Conservation (phyloP, 37 sponge, comb jelly and placozoan species). For the Axinella damicornis region DNA sequence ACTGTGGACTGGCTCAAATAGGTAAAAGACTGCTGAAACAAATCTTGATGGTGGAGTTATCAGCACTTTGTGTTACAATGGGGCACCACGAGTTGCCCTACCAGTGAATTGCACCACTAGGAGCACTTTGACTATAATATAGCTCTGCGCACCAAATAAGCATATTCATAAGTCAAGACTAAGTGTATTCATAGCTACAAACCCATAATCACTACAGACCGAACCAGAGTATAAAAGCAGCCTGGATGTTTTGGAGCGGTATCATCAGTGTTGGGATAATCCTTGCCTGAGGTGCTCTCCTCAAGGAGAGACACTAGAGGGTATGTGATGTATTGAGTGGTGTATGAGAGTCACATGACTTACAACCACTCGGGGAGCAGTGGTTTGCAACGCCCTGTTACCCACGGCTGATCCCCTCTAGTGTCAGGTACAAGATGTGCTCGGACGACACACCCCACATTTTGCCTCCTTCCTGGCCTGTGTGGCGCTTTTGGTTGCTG, state of each 20-base stretch:
- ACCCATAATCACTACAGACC: slow-evolving; percentile 31
- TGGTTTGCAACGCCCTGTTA: slow-evolving; percentile 39
- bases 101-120: no score
- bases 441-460: no score
- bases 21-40: no score
- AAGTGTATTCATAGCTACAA: slow-evolving; percentile 24
- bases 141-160: neutral
- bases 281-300: slow-evolving; percentile 44
- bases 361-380: slow-evolving; percentile 29
- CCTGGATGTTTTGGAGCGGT: neutral
- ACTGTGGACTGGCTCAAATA: no score
- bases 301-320: slow-evolving; percentile 17
- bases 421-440: no score
- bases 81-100: no score
- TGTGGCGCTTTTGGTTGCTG: no score
- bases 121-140: neutral
- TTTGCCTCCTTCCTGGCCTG: no score
- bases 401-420: slow-evolving; percentile 38
- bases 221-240: neutral
- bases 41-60: no score
- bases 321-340: slow-evolving; percentile 24
- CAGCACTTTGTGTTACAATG: no score
- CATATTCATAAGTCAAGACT: no score
- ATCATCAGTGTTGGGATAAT: slow-evolving; percentile 47
- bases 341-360: slow-evolving; percentile 41